These are phyloP conservation scores for Apodemus agrarius DNA, from an alignment of 2,797 vertebrate species.

Conservation along the genomic window DNA sequence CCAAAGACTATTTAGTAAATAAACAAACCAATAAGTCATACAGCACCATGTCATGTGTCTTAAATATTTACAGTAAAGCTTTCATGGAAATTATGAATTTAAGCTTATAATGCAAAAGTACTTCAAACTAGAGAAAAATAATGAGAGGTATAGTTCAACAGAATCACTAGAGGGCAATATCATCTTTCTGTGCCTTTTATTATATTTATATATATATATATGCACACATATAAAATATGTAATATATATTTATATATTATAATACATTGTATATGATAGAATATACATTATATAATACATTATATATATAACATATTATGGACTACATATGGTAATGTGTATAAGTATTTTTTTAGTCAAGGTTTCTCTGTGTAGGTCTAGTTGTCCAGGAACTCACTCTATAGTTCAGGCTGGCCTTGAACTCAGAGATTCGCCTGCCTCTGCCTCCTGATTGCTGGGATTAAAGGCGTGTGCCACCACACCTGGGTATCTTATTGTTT, in stretches of 20 bases:
- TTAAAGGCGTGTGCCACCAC: background rate
- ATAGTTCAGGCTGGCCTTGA: background rate
- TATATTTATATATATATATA: background rate
- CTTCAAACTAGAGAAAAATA: constrained; percentile 48
- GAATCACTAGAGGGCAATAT: background rate
- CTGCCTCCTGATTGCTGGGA: background rate
- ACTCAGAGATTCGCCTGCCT: background rate
- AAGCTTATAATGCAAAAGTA: background rate
- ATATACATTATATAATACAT: no score
- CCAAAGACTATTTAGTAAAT: background rate
- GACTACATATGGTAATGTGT: no score
- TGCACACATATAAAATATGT: no score
- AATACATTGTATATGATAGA: no score
- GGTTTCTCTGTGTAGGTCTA: background rate
- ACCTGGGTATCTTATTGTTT: background rate
- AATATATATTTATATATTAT: no score
- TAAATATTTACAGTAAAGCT: background rate
- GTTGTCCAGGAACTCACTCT: background rate
- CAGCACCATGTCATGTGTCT: background rate
- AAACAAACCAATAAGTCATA: background rate
- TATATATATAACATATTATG: no score
- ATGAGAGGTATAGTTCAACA: background rate
- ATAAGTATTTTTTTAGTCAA: background rate
- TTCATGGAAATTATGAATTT: background rate
- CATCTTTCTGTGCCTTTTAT: background rate